Evolutionary conservation across 2,113 vertebrate species (phyloP), one percentile per base, ranked within the genome.

Genomic region (Podarcis raffonei): DNA sequence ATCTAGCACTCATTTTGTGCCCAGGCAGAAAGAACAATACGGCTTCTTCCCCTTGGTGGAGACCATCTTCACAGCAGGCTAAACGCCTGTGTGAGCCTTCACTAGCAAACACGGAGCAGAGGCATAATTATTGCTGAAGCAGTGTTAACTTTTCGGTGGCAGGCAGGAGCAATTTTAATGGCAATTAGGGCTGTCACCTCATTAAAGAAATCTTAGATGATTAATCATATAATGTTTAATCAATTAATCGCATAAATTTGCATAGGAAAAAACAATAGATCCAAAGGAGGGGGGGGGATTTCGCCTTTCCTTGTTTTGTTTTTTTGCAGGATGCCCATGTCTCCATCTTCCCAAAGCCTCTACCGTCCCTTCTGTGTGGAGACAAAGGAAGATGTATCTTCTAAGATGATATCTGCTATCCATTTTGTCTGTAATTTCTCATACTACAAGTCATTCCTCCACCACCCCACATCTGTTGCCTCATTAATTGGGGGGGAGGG

Each of bases 141-240:
- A 23, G 22, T 27, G 13, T 39, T 69, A 83, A 69, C 35, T 83
- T 83, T 68, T 69, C 65, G 48, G 37, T 69, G n/a, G 57, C 53
- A 85, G 69, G 15, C n/a, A 37, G 71, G 71, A 75, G 22, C 71
- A 85, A 75, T 65, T 75, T 39, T 85, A 76, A 85, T 76, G 53
- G 71, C 32, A 76, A 37, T 76, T 62, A 85, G 42, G 53, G 6
- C 11, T 59, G 23, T 75, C 53, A 75, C 71, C 32, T 85, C 35
- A 27, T 85, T 76, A 85, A 74, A 74, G 66, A 85, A 75, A 76
- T 85, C 71, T 62, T 62, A 23, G 69, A 32, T 37, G 32, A 85
- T 65, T 85, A 20, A 85, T 37, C 57, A 37, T 76, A 85, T 18
- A 62, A 85, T 74, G 59, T 48, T 48, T 69, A 48, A 83, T 48